Percentiles rank a stretch among this genome's conserved stretches.
Conservation (phyloP, 2,888 invertebrate species). For the Caenorhabditis uteleia region DNA sequence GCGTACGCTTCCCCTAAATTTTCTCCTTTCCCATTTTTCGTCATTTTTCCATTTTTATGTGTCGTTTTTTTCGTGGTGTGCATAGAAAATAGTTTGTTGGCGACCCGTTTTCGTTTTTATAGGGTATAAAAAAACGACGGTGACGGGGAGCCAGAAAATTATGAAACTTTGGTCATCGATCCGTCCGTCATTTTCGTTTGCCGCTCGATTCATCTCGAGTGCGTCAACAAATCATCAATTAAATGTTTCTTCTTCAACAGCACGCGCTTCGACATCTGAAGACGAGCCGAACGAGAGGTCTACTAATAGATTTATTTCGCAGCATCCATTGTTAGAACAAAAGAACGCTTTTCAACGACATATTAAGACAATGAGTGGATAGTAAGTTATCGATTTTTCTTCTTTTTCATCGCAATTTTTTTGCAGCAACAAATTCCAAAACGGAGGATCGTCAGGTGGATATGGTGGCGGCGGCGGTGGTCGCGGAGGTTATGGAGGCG, state of each 20-base stretch:
- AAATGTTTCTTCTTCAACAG: slow-evolving; percentile 27
- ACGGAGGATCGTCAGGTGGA: slow-evolving; percentile 12
- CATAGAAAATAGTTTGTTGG: too few species aligned
- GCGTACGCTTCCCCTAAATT: too few species aligned
- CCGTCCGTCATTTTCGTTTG: too few species aligned
- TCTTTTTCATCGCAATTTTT: background rate
- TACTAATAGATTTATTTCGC: slow-evolving; percentile 35
- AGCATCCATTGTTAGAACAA: slow-evolving; percentile 37
- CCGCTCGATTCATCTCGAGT: too few species aligned
- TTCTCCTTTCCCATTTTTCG: too few species aligned
- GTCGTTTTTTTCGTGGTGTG: too few species aligned
- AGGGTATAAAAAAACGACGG: too few species aligned
- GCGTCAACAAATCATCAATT: too few species aligned
- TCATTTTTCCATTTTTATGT: too few species aligned
- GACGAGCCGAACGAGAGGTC: slow-evolving; percentile 32
- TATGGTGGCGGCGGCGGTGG: slow-evolving; percentile 30
- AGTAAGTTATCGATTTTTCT: slow-evolving; percentile 30
- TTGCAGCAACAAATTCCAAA: slow-evolving; percentile 20
- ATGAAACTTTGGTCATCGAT: too few species aligned
- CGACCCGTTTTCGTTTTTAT: too few species aligned
- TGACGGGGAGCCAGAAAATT: too few species aligned
- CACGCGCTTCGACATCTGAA: slow-evolving; percentile 14
- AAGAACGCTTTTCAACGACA: slow-evolving; percentile 40
- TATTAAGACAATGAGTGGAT: slow-evolving; percentile 49
- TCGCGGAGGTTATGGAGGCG: slow-evolving; percentile 35